Base-by-base conservation (phyloP, 2,888 invertebrate genomes). In the Eristalis pertinax region DNA sequence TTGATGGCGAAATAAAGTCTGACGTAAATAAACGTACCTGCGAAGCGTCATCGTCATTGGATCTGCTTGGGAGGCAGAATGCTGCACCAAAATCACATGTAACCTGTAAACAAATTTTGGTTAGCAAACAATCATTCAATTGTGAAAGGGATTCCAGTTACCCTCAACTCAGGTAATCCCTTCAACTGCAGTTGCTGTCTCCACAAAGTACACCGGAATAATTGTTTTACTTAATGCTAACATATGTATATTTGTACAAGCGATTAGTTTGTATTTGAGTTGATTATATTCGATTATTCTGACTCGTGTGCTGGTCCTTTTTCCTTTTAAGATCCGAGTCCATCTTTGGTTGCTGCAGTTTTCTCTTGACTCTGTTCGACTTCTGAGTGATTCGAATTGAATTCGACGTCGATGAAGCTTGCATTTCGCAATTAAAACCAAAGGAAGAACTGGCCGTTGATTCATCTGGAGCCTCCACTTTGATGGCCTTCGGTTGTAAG, bases 381-480 rank as follows among this genome's bases (percentile, higher is more conserved):
- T 83, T 86, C 13, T 65, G 15, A 4, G 62, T 22, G 62, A 15
- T 35, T n/a, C 65, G 77, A 7, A 58, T 41, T 24, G 26, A 56
- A 10, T 43, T 64, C n/a, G 38, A 15, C 4, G 58, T 22, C 24
- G 63, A 43, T 64, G 68, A 26, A 32, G 58, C 24, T 11, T 65
- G 43, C 4, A 65, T 15, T 38, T 83, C 83, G 1, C 58, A 41
- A 22, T 72, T 64, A 13, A 65, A 86, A 19, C 15, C 26, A 56
- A 77, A 82, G 2, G 77, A 62, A 5, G 76, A 43, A 35, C 70
- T 26, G 5, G 78, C 41, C 8, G 72, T 35, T 43, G 60, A 15
- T 65, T 87, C 87, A 19, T 87, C 87, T n/a, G 79, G 79, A 7
- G 68, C 24, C 69, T 92, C 92, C 4, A 89, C 89, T 76, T 92